Evolutionary conservation across 2,113 vertebrate species (phyloP).

Genomic region (Corvus moneduloides): DNA sequence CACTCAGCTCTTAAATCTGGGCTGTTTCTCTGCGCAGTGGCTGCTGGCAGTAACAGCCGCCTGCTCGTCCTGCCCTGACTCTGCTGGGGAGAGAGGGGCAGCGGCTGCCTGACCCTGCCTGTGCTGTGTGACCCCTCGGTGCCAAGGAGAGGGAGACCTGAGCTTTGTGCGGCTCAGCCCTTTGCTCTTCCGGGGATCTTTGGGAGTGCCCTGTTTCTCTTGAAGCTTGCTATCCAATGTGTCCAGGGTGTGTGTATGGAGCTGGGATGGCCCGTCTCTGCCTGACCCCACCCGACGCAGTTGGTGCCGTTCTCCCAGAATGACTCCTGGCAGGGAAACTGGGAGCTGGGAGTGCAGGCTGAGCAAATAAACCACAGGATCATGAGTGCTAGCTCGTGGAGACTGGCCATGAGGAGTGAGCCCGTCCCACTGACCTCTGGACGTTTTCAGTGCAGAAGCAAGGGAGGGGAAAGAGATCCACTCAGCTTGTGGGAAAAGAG

Average conservation of each 20-base stretch:
- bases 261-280: neutral
- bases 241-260: neutral
- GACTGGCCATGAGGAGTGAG: neutral
- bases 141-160: neutral
- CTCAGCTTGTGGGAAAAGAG: neutral
- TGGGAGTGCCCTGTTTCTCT: conserved; percentile 15
- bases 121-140: rapidly evolving
- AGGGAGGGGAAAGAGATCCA: neutral
- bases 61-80: neutral
- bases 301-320: neutral
- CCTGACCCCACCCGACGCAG: neutral
- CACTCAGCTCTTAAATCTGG: neutral
- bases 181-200: neutral
- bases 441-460: neutral
- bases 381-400: neutral
- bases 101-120: rapidly evolving
- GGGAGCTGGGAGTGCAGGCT: neutral
- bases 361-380: conserved; percentile 24
- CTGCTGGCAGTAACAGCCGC: neutral
- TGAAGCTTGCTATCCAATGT: neutral
- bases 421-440: neutral
- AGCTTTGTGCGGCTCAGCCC: neutral
- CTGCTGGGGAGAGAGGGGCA: neutral
- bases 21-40: neutral
- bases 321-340: neutral